Percentiles rank a stretch among this genome's conserved stretches.
phyloP scores from a whole-genome alignment of 2,113 vertebrate species.

The Periophthalmus modestus region DNA sequence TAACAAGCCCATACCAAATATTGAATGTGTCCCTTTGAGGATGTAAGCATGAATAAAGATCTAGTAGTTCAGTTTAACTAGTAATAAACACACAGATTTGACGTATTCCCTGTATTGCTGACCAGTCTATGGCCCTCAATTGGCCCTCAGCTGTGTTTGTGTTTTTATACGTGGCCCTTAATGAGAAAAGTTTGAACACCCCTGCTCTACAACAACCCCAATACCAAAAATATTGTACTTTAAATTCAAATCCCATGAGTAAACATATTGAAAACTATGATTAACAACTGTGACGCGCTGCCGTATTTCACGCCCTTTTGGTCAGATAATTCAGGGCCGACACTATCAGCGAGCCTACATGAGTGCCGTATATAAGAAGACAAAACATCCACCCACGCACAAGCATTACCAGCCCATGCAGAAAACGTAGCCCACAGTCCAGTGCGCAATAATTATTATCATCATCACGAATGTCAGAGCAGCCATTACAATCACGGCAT shows the following conservation, averaged over 20 bases:
- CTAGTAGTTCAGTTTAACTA: too few species aligned
- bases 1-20: too few species aligned
- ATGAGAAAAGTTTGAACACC: too few species aligned
- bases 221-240: not conserved
- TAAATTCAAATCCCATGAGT: not conserved
- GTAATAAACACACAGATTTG: too few species aligned
- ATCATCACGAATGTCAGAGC: slow-evolving; percentile 42
- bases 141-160: too few species aligned
- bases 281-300: not conserved
- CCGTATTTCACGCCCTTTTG: slow-evolving; percentile 4
- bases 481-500: slow-evolving; percentile 35
- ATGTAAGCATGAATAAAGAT: too few species aligned
- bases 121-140: too few species aligned
- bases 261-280: not conserved
- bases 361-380: not conserved
- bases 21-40: too few species aligned
- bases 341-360: not conserved
- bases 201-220: not conserved
- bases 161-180: too few species aligned
- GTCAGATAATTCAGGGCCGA: not conserved
- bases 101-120: too few species aligned
- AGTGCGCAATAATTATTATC: slow-evolving; percentile 37
- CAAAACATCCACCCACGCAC: slow-evolving; percentile 13
- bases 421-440: slow-evolving; percentile 28
- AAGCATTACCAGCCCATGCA: slow-evolving; percentile 26